Base-by-base conservation (phyloP, 2,888 invertebrate genomes). In the Drosophila conformis region DNA sequence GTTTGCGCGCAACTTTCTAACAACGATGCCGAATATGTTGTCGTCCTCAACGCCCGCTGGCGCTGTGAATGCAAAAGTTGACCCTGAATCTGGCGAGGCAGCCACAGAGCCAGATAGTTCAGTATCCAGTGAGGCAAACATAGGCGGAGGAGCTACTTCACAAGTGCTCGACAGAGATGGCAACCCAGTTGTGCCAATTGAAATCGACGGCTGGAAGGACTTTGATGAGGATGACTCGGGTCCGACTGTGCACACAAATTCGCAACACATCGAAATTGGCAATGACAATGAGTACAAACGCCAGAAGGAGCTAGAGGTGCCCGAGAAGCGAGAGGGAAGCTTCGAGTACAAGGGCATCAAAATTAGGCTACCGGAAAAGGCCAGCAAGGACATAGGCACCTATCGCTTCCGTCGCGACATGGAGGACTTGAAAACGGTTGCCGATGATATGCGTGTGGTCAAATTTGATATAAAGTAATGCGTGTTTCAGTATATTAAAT, bases 261-360 rank as follows among this genome's bases (percentile, higher is more conserved):
- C 33, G 10, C 40, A 53, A 8, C 53, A 60, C 7, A 25, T 86
- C 5, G 83, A 86, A 27, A 83, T 86, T 31, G 88, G 85, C n/a
- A 69, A 88, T 33, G 85, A 86, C 18, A 61, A 62, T 0, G 86
- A 88, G 11, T 80, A 80, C 60, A 80, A 82, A 38, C 54, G 48
- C 1, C 69, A 83, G 18, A 53, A 68, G 27, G 5, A 36, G 11
- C 72, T 88, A 0, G 61, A 56, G 13, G 88, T 87, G 15, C 89
- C 87, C 5, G 82, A 83, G 33, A 54, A 64, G 4, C 76, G 89
- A 7, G 78, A 85, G 11, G 87, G 73, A 1, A 35, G 67, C 0
- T 73, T 73, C 10, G 73, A 83, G 27, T 89, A 87, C 58, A 82
- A 85, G 40, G 87, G 87, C 42, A 89, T 87, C 1, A 89, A 89